Base-by-base conservation (phyloP, 2,888 invertebrate genomes). In the Tolmerus cingulatus region DNA sequence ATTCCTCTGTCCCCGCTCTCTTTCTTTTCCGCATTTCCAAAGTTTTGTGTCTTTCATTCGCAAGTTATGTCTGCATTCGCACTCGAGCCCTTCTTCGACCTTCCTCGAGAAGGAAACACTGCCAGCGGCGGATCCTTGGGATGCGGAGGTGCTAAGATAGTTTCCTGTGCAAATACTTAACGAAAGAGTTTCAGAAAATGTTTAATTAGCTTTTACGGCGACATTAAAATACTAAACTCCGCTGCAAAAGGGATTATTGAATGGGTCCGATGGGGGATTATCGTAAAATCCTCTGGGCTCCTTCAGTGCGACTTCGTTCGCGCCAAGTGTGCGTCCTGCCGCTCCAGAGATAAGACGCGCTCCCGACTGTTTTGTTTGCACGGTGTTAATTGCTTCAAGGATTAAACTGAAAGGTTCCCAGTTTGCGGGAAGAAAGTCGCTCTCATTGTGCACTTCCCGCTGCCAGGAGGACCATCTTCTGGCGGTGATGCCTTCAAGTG, bases 171-270 rank as follows among this genome's bases (percentile, higher is more conserved):
- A 76, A 76, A 76, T 76, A 37, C 76, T 76, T 19, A 76, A 7
- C 19, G 76, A 34, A 76, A 76, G 76, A 76, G 76, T 76, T 76
- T 76, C 37, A 76, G 76, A 76, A 76, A 76, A 76, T 76, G 37
- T 76, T 76, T 76, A 76, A 76, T 76, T 76, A 76, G 76, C 76
- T 76, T 76, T 76, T 37, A 76, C 76, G 76, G 76, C 27, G 76
- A 76, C 76, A 76, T 37, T 76, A 76, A 76, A 76, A 76, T 76
- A 37, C 76, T 37, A 76, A 76, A 76, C 76, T 30, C 76, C 34
- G 66, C 23, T 14, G 19, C 76, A 1, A 37, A 34, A 37, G 37
- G 16, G 76, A n/a, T 76, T 76, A 76, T 76, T 76, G 76, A 76
- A 76, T 76, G 37, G 37, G 34, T 34, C 34, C 37, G 37, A 76